These are phyloP conservation scores for Papilio aristodemus DNA, from an alignment of 1,140 invertebrate species.

Conservation along the genomic window DNA sequence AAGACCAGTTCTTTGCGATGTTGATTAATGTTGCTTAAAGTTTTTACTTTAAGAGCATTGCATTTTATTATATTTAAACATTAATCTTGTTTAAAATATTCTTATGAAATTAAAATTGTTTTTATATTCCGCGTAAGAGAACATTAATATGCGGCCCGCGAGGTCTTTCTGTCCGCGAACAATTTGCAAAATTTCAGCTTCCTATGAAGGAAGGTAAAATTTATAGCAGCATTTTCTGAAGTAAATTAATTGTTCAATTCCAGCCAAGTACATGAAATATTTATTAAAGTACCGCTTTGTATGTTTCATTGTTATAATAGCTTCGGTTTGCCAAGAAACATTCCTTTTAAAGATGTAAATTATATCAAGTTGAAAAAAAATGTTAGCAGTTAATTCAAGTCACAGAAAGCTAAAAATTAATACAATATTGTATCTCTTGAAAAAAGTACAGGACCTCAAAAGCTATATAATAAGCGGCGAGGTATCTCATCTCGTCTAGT, in stretches of 20 bases:
- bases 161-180: constrained; percentile 5
- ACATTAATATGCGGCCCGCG: constrained; percentile 4
- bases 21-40: too few relatives aligned
- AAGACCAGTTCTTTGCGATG: too few relatives aligned
- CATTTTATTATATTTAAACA: neutral
- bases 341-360: neutral
- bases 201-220: constrained; percentile 29
- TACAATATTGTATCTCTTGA: too few relatives aligned
- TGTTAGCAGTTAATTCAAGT: neutral
- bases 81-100: neutral
- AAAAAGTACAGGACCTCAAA: too few relatives aligned
- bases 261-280: constrained; percentile 34
- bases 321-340: constrained; percentile 28
- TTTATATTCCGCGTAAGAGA: neutral
- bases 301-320: constrained; percentile 31
- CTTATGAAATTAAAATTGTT: neutral
- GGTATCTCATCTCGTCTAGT: too few relatives aligned
- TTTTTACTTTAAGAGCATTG: neutral
- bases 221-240: constrained; percentile 29
- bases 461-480: too few relatives aligned
- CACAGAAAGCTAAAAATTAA: neutral
- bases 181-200: constrained; percentile 18
- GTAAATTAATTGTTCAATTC: constrained; percentile 34
- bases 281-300: constrained; percentile 30
- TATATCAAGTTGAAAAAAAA: neutral